These are phyloP conservation scores for Hydrozoanthus tunicans DNA, from an alignment of 64 coral and sea anemone genomes.

Conservation along the genomic window DNA sequence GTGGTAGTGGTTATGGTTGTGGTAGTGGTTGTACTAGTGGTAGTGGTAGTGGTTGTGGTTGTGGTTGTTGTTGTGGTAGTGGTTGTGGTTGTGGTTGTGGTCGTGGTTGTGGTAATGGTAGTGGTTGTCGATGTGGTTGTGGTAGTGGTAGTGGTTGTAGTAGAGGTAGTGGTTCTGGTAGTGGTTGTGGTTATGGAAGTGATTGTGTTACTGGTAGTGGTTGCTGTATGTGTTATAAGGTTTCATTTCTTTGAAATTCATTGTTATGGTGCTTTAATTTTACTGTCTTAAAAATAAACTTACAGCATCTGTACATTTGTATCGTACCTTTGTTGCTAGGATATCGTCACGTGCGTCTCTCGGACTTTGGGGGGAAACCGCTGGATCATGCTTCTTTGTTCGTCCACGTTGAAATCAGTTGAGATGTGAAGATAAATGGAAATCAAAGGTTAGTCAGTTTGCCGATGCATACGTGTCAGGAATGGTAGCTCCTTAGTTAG, in stretches of 20 bases:
- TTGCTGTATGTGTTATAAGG: not conserved
- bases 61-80: too few relatives aligned
- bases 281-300: too few relatives aligned
- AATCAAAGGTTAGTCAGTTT: not conserved
- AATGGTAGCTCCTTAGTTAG: too few relatives aligned
- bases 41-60: too few relatives aligned
- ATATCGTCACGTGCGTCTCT: slow-evolving; percentile 33
- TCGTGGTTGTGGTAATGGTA: not conserved
- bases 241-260: not conserved
- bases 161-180: not conserved
- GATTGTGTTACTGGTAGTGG: not conserved
- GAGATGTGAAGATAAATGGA: slow-evolving; percentile 3
- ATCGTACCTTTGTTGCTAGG: not conserved
- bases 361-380: slow-evolving; percentile 4
- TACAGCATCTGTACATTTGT: not conserved
- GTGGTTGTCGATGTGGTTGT: not conserved
- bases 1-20: too few relatives aligned
- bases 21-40: too few relatives aligned
- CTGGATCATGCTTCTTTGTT: slow-evolving; percentile 42
- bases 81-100: too few relatives aligned
- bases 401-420: slow-evolving; percentile 25
- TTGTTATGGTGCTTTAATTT: not conserved
- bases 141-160: not conserved
- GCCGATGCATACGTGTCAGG: too few relatives aligned
- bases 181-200: not conserved